Evolutionary conservation across 2,113 vertebrate species (phyloP).

Genomic region (Brachyhypopomus occidentalis): DNA sequence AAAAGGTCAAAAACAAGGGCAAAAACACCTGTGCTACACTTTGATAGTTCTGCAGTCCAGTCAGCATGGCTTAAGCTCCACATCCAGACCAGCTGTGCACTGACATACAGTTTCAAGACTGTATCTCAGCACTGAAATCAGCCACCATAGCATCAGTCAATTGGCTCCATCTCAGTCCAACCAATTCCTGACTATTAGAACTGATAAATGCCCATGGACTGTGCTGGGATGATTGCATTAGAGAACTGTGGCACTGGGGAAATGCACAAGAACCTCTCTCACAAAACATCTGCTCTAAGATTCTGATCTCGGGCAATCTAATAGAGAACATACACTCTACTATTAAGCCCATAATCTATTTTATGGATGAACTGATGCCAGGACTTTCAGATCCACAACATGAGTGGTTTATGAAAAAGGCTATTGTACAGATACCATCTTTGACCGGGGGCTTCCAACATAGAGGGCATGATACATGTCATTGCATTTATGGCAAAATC

Average conservation of each 20-base stretch:
- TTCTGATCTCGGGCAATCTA: constrained; percentile 41
- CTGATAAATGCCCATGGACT: constrained; percentile 29
- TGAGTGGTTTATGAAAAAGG: constrained; percentile 17
- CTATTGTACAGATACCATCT: constrained; percentile 10
- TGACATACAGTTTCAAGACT: constrained; percentile 13
- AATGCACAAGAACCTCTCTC: constrained; percentile 24
- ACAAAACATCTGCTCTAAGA: constrained; percentile 30
- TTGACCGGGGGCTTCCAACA: not conserved
- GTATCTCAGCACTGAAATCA: constrained; percentile 31
- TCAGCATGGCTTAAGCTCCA: not conserved
- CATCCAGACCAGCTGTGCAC: not conserved
- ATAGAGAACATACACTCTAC: constrained; percentile 16
- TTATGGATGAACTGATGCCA: constrained; percentile 36
- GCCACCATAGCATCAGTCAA: constrained; percentile 15
- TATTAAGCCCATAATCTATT: constrained; percentile 43
- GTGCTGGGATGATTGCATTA: constrained; percentile 43
- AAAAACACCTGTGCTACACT: not conserved
- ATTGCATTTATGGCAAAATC: not conserved
- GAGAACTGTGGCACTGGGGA: constrained; percentile 15
- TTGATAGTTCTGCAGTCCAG: not conserved
- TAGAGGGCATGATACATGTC: not conserved
- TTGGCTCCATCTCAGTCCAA: constrained; percentile 33
- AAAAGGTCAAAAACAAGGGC: not conserved
- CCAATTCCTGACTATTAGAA: constrained; percentile 11
- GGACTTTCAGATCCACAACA: constrained; percentile 2